Evolutionary conservation across 1,140 invertebrate genomes (phyloP).

Genomic region (Epicauta chinensis): DNA sequence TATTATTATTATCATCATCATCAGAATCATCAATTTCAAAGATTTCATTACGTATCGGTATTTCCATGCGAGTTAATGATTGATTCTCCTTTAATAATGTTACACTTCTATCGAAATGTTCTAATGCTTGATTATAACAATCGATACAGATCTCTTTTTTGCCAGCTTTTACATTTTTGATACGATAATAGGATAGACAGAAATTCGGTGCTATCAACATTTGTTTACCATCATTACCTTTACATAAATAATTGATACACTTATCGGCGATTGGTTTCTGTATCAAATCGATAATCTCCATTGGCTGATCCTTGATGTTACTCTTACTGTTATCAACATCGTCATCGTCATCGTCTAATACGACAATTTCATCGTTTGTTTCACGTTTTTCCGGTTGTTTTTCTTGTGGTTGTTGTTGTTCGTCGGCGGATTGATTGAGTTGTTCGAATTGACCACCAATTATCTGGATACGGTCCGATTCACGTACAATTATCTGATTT

Average conservation of each 20-base stretch:
- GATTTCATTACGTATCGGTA: slow-evolving; percentile 47
- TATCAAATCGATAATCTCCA: slow-evolving; percentile 35
- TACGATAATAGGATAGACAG: slow-evolving; percentile 47
- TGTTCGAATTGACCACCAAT: neutral
- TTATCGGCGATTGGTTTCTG: slow-evolving; percentile 36
- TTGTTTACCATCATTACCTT: slow-evolving; percentile 27
- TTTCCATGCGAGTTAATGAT: slow-evolving; percentile 44
- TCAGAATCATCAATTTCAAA: slow-evolving; percentile 52
- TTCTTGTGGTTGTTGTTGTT: neutral
- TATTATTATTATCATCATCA: slow-evolving; percentile 42
- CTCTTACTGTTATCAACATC: slow-evolving; percentile 4
- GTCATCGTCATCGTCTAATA: slow-evolving; percentile 21
- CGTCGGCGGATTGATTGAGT: neutral
- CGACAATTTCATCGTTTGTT: slow-evolving; percentile 15
- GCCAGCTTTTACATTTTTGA: slow-evolving; percentile 43
- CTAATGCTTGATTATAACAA: slow-evolving; percentile 44
- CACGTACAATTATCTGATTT: slow-evolving; percentile 29
- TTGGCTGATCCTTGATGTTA: neutral
- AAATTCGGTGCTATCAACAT: slow-evolving; percentile 46
- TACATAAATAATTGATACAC: slow-evolving; percentile 50
- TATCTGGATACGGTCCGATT: slow-evolving; percentile 4
- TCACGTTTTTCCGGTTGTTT: neutral
- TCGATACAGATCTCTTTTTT: slow-evolving; percentile 45
- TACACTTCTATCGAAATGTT: slow-evolving; percentile 37
- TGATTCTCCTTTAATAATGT: slow-evolving; percentile 39